These are phyloP conservation scores for Antedon mediterranea DNA, from an alignment of 53 echinoderm and acorn worm species.

Conservation along the genomic window DNA sequence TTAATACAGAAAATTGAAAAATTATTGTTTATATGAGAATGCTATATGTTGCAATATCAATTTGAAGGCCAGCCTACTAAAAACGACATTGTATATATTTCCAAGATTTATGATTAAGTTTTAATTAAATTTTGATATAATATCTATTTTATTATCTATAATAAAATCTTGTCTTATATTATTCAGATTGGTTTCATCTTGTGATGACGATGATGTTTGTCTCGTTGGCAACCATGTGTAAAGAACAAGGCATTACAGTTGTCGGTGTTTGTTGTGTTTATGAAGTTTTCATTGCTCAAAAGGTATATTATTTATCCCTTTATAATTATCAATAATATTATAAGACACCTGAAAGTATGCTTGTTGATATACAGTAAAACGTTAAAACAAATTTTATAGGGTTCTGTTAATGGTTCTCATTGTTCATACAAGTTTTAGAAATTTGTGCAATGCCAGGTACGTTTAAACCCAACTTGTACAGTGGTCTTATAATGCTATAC, in stretches of 20 bases:
- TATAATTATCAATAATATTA: neutral
- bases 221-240: slow-evolving; percentile 17
- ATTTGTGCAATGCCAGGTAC: too few relatives aligned
- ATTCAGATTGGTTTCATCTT: slow-evolving; percentile 25
- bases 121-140: too few relatives aligned
- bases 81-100: too few relatives aligned
- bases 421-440: too few relatives aligned
- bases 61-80: too few relatives aligned
- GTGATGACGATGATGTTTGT: slow-evolving; percentile 10
- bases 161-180: neutral
- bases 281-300: slow-evolving; percentile 15
- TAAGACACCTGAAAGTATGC: slow-evolving; percentile 4
- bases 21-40: too few relatives aligned
- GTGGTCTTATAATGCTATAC: too few relatives aligned
- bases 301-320: slow-evolving; percentile 15
- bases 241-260: slow-evolving; percentile 28
- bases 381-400: neutral
- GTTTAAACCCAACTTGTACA: too few relatives aligned
- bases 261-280: slow-evolving; percentile 25
- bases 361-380: neutral
- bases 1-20: too few relatives aligned
- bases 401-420: too few relatives aligned
- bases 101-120: too few relatives aligned
- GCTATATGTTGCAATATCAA: too few relatives aligned
- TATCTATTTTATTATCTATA: neutral